Percentiles rank a stretch among this genome's conserved stretches.
Conservation (phyloP, 2,113 vertebrate species). For the Brienomyrus longianalis region DNA sequence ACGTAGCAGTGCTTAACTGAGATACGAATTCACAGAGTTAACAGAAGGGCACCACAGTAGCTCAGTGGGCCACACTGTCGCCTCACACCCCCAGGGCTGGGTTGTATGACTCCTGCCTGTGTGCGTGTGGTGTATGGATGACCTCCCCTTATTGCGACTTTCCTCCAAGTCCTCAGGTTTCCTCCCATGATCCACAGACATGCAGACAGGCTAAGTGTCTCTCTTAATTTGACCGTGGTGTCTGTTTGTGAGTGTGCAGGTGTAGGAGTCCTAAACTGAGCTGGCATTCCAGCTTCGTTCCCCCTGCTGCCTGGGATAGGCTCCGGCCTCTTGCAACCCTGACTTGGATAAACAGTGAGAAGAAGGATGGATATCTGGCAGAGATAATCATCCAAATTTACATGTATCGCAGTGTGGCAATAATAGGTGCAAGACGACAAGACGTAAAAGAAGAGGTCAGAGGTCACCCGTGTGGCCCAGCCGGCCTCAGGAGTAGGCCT, state of each 20-base stretch:
- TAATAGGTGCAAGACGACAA: not conserved
- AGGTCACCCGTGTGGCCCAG: not conserved
- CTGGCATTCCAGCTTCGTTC: not conserved
- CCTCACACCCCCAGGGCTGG: not conserved
- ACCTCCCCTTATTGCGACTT: not conserved
- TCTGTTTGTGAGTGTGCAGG: not conserved
- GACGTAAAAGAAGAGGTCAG: not conserved
- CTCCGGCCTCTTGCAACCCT: not conserved
- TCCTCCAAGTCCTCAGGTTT: not conserved
- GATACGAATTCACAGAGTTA: not conserved
- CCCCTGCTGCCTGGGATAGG: not conserved
- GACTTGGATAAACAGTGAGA: not conserved
- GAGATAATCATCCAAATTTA: not conserved
- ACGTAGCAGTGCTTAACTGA: not conserved
- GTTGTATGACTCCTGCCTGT: not conserved
- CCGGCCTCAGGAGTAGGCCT: not conserved
- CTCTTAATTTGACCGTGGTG: not conserved
- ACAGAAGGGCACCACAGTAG: not conserved
- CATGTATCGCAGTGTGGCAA: not conserved
- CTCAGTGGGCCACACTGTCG: not conserved
- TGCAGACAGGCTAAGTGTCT: not conserved
- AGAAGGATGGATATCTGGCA: not conserved
- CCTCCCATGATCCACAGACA: not conserved
- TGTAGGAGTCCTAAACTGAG: not conserved
- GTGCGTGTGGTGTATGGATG: not conserved